A percentile compares a stretch with the other conserved stretches of the same genome.
These are phyloP conservation scores for Dryomyza anilis DNA, from an alignment of 2,888 invertebrate genomes.

Conservation along the genomic window DNA sequence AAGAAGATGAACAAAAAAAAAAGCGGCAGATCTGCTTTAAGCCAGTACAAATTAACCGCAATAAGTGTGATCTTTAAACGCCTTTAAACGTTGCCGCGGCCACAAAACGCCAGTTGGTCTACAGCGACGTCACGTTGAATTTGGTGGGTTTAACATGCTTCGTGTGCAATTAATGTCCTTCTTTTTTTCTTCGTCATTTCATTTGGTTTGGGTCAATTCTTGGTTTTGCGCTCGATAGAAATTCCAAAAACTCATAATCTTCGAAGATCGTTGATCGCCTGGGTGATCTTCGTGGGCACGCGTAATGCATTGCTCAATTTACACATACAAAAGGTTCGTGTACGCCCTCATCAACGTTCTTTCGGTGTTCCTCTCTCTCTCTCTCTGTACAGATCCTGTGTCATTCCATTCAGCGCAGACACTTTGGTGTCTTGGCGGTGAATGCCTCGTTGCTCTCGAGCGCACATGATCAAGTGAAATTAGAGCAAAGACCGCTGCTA, in stretches of 20 bases:
- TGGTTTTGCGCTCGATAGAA: neutral
- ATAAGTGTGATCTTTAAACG: slow-evolving; percentile 31
- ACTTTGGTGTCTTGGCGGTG: neutral
- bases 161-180: too few relatives aligned
- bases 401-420: neutral
- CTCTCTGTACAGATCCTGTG: neutral
- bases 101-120: slow-evolving; percentile 17
- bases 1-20: too few relatives aligned
- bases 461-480: too few relatives aligned
- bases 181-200: too few relatives aligned
- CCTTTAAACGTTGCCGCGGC: slow-evolving; percentile 11
- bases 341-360: slow-evolving; percentile 8
- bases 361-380: slow-evolving; percentile 1
- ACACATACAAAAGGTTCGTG: slow-evolving; percentile 11
- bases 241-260: slow-evolving; percentile 12
- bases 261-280: neutral
- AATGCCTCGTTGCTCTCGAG: neutral
- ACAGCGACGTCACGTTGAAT: neutral
- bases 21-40: too few relatives aligned
- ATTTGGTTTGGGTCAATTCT: neutral
- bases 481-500: too few relatives aligned
- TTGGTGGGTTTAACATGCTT: too few relatives aligned
- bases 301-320: slow-evolving; percentile 18
- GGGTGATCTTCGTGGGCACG: slow-evolving; percentile 19
- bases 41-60: slow-evolving; percentile 26